Evolutionary conservation across 2,797 vertebrate species (phyloP), one percentile per base, ranked within the genome.

Genomic region (Karalla daura): DNA sequence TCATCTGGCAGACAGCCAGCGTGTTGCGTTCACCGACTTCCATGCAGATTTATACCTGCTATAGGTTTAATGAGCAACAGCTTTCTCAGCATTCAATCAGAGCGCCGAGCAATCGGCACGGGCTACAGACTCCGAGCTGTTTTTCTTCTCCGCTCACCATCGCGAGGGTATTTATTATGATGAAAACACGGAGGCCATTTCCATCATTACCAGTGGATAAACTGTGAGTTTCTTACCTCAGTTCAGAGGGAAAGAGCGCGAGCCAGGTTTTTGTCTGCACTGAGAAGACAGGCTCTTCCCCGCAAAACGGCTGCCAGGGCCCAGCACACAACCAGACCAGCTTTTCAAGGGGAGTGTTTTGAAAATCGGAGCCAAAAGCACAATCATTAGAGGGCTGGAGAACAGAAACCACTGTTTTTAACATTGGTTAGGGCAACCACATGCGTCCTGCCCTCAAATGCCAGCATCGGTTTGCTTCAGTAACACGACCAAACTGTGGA

Each of bases 241-340:
- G 7, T 27, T 52, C 18, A 14, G 12, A 1, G 33, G 1, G 9
- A 6, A 0, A 5, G 74, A 1, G 33, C 1, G 9, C 8, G 0
- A 5, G 74, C 79, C 79, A 84, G 76, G 62, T 67, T 80, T 76
- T 78, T 43, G 63, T 67, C 70, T 64, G 45, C 49, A 43, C 41
- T 36, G 32, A 74, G 64, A 68, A 65, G 52, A 46, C 50, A 3
- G 56, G 55, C 37, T 41, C 80, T 24, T 47, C 55, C 54, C 35
- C 36, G n/a, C 11, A 30, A 52, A 51, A 27, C 30, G 24, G 21
- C 49, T 54, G 65, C 64, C 71, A 74, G 68, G 56, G 15, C 40
- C 23, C 39, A 18, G 54, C 35, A 44, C 65, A 69, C 63, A 74
- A 15, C 46, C 28, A 70, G 21, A 74, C 20, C 43, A 24, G 51